Evolutionary conservation across 2,797 vertebrate species (phyloP).

Genomic region (Dallia pectoralis): DNA sequence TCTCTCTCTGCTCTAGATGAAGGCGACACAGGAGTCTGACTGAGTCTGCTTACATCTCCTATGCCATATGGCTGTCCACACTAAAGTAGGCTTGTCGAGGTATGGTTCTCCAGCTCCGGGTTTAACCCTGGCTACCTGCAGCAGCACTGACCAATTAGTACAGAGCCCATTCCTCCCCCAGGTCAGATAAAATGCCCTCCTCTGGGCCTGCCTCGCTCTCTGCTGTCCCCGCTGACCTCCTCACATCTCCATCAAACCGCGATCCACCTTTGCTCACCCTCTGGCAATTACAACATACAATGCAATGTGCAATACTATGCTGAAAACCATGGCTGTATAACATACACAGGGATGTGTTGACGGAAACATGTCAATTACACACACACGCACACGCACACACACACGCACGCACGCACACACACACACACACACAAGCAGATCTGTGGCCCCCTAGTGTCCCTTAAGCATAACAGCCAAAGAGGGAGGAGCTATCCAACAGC

Average conservation of each 20-base stretch:
- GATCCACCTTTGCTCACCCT: slow-evolving; percentile 3
- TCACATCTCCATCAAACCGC: not conserved
- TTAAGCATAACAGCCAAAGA: slow-evolving; percentile 64
- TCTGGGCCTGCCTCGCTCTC: slow-evolving; percentile 66
- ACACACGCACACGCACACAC: not conserved
- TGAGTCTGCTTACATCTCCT: slow-evolving; percentile 64
- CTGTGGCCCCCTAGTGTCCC: slow-evolving; percentile 58
- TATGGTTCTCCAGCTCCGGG: slow-evolving; percentile 53
- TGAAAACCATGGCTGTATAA: too few species aligned
- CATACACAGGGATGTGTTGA: too few species aligned
- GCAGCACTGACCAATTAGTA: slow-evolving; percentile 74
- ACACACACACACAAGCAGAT: not conserved
- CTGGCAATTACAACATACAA: too few species aligned
- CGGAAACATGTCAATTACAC: not conserved
- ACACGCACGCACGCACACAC: not conserved
- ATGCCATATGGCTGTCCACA: slow-evolving; percentile 73
- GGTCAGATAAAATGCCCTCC: slow-evolving; percentile 78
- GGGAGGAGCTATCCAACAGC: slow-evolving; percentile 43
- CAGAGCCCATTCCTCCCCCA: slow-evolving; percentile 66
- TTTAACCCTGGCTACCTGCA: slow-evolving; percentile 50
- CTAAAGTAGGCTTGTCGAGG: slow-evolving; percentile 66
- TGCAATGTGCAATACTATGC: too few species aligned
- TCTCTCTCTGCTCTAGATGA: slow-evolving; percentile 57
- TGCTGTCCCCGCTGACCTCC: slow-evolving; percentile 74
- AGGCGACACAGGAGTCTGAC: slow-evolving; percentile 39